Base-by-base conservation (phyloP, 2,888 invertebrate genomes). In the Acanthosepion pharaonis region DNA sequence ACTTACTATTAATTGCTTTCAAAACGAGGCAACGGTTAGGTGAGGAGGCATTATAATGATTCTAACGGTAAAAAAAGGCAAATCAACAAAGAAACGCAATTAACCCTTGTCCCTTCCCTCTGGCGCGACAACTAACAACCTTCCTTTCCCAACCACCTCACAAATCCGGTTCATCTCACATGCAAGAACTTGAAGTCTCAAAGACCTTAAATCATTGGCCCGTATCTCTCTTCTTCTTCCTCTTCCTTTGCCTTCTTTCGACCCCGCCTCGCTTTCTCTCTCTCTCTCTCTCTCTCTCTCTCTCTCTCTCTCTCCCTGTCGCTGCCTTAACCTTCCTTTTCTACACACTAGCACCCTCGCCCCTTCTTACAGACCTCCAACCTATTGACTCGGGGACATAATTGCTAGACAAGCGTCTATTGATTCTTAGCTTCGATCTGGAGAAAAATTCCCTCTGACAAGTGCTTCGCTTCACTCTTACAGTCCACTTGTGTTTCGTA, bases 391-490 rank as follows among this genome's bases (percentile, higher is more conserved):
- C n/a, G 78, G 78, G 42, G 78, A 78, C n/a, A 78, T 18, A 78
- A 78, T 78, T 78, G n/a, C 78, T 78, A 78, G 78, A 78, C 78
- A 78, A 78, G n/a, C 78, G 78, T n/a, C 18, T 78, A 78, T 78
- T 78, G 78, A 78, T 78, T 33, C 11, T n/a, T 18, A 78, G 9
- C n/a, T 78, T 78, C 78, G 78, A 78, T 78, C n/a, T n/a, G 78
- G 78, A 78, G n/a, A 78, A 33, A 78, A 78, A 78, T 78, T n/a
- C 11, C 78, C 4, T 11, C n/a, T 78, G 78, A 78, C 78, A 78
- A 78, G n/a, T 0, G 78, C 78, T 5, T n/a, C 3, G 15, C 78
- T 78, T 33, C 78, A 5, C 78, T 8, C 78, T 33, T 33, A n/a
- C 78, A 78, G n/a, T 78, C 78, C n/a, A n/a, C 78, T 78, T 78